Evolutionary conservation across 2,113 vertebrate genomes (phyloP).

Genomic region (Phylloscopus trochilus): DNA sequence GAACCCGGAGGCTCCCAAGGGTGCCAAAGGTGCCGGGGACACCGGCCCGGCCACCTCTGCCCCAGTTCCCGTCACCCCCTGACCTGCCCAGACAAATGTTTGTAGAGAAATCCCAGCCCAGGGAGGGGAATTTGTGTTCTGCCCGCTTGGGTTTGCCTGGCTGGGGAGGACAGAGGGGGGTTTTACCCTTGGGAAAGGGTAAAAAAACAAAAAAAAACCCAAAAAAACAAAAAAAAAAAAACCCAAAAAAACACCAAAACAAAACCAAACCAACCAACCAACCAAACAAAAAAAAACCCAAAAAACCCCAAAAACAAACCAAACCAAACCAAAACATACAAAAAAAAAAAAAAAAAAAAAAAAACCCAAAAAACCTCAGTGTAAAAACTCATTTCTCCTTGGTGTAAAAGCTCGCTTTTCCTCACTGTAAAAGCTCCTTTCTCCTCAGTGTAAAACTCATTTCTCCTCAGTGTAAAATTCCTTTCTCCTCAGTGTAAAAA

Average conservation of each 20-base stretch:
- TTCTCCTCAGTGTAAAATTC: background rate
- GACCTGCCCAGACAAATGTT: background rate
- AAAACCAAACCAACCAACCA: too few relatives aligned
- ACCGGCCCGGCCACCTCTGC: background rate
- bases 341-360: too few relatives aligned
- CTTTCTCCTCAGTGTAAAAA: background rate
- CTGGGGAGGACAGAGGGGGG: background rate
- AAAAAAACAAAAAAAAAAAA: too few relatives aligned
- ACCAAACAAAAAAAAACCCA: too few relatives aligned
- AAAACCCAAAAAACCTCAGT: too few relatives aligned
- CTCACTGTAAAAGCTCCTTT: too few relatives aligned
- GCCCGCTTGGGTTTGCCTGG: background rate
- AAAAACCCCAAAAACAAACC: too few relatives aligned
- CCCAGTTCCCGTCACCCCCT: background rate
- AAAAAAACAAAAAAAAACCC: background rate
- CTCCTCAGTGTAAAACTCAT: too few relatives aligned
- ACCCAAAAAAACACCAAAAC: too few relatives aligned
- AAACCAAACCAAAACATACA: too few relatives aligned
- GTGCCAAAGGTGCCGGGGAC: background rate
- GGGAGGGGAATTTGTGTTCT: background rate
- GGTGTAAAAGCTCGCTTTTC: too few relatives aligned
- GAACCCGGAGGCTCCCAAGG: background rate
- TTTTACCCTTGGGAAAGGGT: background rate
- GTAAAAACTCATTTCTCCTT: too few relatives aligned
- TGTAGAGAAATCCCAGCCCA: background rate